Base-by-base conservation (phyloP, 1,140 invertebrate species). In the Cydia splendana region DNA sequence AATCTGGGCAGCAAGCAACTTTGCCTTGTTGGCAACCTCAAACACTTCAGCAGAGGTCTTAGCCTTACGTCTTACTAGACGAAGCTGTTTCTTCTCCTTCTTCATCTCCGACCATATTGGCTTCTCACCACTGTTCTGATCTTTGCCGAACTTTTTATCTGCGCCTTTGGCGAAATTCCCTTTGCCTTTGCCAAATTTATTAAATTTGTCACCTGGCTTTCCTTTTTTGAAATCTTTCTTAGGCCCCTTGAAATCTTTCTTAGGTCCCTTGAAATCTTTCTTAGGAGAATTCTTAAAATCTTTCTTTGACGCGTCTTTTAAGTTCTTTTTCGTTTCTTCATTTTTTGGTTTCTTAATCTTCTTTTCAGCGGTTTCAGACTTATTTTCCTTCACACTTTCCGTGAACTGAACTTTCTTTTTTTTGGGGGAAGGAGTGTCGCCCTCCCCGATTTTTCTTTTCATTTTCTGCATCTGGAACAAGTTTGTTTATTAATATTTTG, bases 1-100 rank as follows among this genome's bases (percentile, higher is more conserved):
- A 34, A 97, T 93, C 78, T 96, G 96, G 88, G 98, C 97, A 87
- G 97, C 96, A 18, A 98, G 94, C 80, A 95, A 93, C 84, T 98
- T 98, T 0, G 96, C 96, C 87, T 95, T 94, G 13, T 95, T 88
- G 10, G 95, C 95, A n/a, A 97, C 90, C 77, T 97, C 95, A 87
- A 96, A 95, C n/a, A 95, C 84, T 82, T 95, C 90, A 77, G 94
- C 91, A 69, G 95, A 94, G 62, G 93, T 89, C 76, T 95, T 95
- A 9, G 91, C 91, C 78, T 91, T 93, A 13, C 91, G 88, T n/a
- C 91, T 81, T 13, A 89, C 86, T 3, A 91, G 77, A 18, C 95
- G 94, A 0, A 97, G 88, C 75, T 96, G 94, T 82, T 96, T 96
- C 83, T 95, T 96, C 79, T 97, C 94, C 82, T 96, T 95, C 84